phyloP scores from a whole-genome alignment of 1,140 invertebrate species.

The Drosophila carrolli region DNA sequence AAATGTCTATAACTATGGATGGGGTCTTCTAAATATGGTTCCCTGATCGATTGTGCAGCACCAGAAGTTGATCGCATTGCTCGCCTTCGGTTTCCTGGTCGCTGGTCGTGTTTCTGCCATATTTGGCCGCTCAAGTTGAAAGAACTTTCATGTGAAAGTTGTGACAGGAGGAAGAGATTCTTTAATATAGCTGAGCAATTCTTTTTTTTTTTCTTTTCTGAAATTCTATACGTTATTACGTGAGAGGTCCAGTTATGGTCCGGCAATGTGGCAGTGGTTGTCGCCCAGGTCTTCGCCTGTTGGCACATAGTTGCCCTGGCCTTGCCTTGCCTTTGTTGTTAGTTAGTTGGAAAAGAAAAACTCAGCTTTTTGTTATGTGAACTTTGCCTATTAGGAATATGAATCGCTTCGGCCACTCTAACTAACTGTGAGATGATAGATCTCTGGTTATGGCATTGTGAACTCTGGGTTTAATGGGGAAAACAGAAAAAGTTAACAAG shows the following conservation, averaged over 20 bases:
- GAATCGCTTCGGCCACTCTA: constrained; percentile 11
- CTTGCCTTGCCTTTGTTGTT: constrained; percentile 32
- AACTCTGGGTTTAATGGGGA: background rate
- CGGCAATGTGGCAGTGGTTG: constrained; percentile 55
- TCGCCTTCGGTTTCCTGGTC: constrained; percentile 61
- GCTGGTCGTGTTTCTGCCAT: constrained; percentile 67
- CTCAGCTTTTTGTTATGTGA: constrained; percentile 51
- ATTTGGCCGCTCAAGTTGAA: constrained; percentile 81
- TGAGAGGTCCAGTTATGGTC: constrained; percentile 81
- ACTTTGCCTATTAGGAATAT: constrained; percentile 73
- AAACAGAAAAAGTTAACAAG: background rate
- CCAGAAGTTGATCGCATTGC: constrained; percentile 60
- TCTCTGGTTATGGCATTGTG: constrained; percentile 18
- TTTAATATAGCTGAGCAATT: constrained; percentile 38
- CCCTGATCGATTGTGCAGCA: constrained; percentile 67
- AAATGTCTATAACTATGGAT: constrained; percentile 44
- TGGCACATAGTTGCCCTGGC: constrained; percentile 37
- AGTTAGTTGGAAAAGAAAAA: constrained; percentile 20
- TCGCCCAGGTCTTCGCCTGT: constrained; percentile 14
- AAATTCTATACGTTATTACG: constrained; percentile 81
- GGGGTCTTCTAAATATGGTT: constrained; percentile 71
- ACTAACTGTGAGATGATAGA: constrained; percentile 5
- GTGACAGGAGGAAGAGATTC: constrained; percentile 81
- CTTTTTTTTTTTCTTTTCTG: constrained; percentile 44
- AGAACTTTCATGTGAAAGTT: constrained; percentile 83